Base-by-base conservation (phyloP, 2,113 vertebrate species). In the Holacanthus passer region DNA sequence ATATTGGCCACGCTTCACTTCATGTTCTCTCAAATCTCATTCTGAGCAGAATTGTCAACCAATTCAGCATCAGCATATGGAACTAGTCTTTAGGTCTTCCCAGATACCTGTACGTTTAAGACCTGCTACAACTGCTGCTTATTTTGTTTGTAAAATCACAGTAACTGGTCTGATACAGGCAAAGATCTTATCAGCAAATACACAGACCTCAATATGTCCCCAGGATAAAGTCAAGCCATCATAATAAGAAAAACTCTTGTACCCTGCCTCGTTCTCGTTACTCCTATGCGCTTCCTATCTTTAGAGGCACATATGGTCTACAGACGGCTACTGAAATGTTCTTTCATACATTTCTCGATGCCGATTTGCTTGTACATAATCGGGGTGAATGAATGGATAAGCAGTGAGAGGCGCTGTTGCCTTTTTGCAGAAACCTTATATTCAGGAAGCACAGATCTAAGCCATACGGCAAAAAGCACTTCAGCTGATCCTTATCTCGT, bases 401-500 rank as follows among this genome's bases (percentile, higher is more conserved):
- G 86, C 67, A 69, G 81, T 7, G 37, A 78, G 69, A 79, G 79
- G 79, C 50, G 19, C 79, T 75, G 70, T 50, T 74, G 69, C 60
- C 11, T 81, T 88, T 77, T 71, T 73, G 58, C 35, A 60, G 79
- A 90, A 89, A 90, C 50, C 76, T 89, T 81, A 90, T 80, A 87
- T 92, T 87, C 85, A 91, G 89, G 83, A 91, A 92, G 63, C 73
- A 22, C 41, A 77, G 72, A 87, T 83, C 85, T 86, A 53, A 92
- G 84, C 72, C 63, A 53, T n/a, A 17, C 81, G 72, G 81, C 77
- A 82, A 84, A 77, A 82, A 76, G 52, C 62, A 52, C 86, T 84
- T 86, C 66, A 65, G 65, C 83, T 67, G 93, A 94, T 92, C 78
- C 79, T 92, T 94, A 94, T 94, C 92, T 90, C 20, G 84, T 91